A percentile compares a stretch with the other conserved stretches of the same genome.
phyloP scores from a whole-genome alignment of 2,797 vertebrate genomes.

The Poecile montanus region DNA sequence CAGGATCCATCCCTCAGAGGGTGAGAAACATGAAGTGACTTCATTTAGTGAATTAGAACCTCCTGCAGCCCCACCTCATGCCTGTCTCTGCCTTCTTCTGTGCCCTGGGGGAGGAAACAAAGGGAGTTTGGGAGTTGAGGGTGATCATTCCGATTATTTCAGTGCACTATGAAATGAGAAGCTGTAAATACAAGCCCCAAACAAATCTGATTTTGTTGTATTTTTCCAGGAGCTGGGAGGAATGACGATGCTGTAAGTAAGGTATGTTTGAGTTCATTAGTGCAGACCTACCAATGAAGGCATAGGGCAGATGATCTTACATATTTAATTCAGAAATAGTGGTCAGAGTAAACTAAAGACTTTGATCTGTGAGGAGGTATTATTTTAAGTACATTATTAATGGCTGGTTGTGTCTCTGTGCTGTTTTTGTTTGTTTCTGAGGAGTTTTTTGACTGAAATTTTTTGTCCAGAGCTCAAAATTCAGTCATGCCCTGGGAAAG shows the following conservation, averaged over 20 bases:
- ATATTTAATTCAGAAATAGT: background rate
- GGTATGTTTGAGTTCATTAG: constrained; percentile 10
- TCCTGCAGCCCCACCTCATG: background rate
- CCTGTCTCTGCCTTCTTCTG: background rate
- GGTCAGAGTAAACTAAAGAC: too few species aligned
- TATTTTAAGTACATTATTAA: background rate
- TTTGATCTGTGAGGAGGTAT: background rate
- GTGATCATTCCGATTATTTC: fast-evolving
- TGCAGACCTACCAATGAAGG: background rate
- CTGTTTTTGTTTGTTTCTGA: background rate
- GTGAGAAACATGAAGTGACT: background rate
- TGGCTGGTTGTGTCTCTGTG: background rate
- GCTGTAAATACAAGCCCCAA: background rate
- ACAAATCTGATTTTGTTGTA: constrained; percentile 31
- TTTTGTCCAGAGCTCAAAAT: background rate
- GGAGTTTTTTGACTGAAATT: background rate
- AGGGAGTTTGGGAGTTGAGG: background rate
- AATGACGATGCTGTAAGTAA: constrained; percentile 27
- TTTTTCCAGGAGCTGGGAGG: constrained; percentile 65
- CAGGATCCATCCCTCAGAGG: background rate
- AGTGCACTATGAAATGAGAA: background rate
- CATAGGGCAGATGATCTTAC: background rate
- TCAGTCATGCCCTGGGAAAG: background rate
- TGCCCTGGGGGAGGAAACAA: background rate
- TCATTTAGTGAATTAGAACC: fast-evolving